Evolutionary conservation across 2,797 vertebrate species (phyloP).

Genomic region (Chromobotia macracanthus): DNA sequence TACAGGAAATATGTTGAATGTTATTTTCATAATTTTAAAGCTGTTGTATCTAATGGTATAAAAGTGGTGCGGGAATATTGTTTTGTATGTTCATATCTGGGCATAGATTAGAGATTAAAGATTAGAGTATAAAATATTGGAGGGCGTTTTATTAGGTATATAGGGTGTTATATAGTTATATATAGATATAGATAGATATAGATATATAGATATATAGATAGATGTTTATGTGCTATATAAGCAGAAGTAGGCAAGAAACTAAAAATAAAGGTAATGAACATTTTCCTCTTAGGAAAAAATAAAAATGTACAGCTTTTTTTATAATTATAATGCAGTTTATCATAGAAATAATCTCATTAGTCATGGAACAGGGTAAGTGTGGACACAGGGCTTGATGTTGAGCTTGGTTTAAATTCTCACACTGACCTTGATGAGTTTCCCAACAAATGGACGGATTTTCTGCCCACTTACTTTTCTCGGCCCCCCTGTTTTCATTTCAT

Average conservation of each 20-base stretch:
- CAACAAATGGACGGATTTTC: conserved; percentile 20
- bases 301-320: neutral
- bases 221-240: no score
- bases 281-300: no score
- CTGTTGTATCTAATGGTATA: no score
- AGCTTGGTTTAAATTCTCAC: neutral
- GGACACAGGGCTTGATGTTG: neutral
- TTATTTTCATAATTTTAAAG: no score
- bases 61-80: neutral
- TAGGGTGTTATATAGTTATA: no score
- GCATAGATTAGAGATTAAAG: no score
- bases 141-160: no score
- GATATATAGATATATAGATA: no score
- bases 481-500: conserved; percentile 94
- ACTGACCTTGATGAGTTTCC: conserved; percentile 9
- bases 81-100: no score
- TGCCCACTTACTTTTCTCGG: conserved; percentile 88
- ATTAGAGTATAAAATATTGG: no score
- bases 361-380: neutral
- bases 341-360: neutral
- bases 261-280: neutral
- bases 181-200: no score
- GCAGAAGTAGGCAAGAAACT: neutral
- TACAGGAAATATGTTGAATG: no score
- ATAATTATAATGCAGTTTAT: neutral